Base-by-base conservation (phyloP, 2,888 invertebrate species). In the Apotomis turbidana region DNA sequence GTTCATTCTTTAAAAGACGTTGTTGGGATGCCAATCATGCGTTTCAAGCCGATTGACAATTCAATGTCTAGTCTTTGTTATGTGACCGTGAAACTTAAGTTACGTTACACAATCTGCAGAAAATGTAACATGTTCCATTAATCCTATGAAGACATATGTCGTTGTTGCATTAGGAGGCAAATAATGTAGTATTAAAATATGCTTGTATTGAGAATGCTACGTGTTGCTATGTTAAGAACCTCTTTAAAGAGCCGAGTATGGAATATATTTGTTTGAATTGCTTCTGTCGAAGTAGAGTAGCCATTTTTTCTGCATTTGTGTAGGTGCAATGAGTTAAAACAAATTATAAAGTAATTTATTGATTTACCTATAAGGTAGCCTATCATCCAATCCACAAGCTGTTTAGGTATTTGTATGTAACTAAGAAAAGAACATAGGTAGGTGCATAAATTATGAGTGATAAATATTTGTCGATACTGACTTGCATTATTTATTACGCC, bases 31-130 rank as follows among this genome's bases (percentile, higher is more conserved):
- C 77, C 80, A 81, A 81, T 81, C 76, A 77, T 76, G 75, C 74
- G 78, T 78, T 77, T 77, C 77, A 70, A 71, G 59, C 68, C 74
- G 62, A 68, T 76, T 78, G 80, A 82, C 82, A 80, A 81, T 81
- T 81, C 80, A 83, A 83, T 82, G 74, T 69, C 69, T 75, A 68
- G 75, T 70, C 74, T 72, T 72, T 72, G 68, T 72, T 72, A 59
- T 72, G 71, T 71, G 72, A 63, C 68, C 68, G 68, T 72, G 72
- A 72, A 72, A 71, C 61, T 67, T 67, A 55, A 63, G 13, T 38
- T 51, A 52, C 51, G n/a, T 66, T 57, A 66, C 27, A n/a, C 9
- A 46, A 66, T 66, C 44, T 44, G 36, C 51, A 55, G 27, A 44
- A 55, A 12, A 58, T n/a, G 66, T 44, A 55, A 27, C 55, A 46